Percentiles rank a stretch among this genome's conserved stretches.
These are phyloP conservation scores for Ictalurus punctatus DNA, from an alignment of 2,113 vertebrate species.

Conservation along the genomic window DNA sequence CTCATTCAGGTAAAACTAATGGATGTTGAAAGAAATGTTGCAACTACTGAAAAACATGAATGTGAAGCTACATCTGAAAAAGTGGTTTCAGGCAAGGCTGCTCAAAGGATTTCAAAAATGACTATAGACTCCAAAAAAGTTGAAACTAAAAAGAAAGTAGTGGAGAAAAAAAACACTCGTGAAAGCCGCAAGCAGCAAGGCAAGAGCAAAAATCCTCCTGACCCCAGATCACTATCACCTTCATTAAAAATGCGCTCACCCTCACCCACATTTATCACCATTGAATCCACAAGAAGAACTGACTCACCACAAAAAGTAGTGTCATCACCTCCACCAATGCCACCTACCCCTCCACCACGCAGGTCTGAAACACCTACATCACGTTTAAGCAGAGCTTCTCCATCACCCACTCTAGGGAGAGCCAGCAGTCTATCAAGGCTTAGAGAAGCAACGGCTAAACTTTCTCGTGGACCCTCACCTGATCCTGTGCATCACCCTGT, in stretches of 20 bases:
- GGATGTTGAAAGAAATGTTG: constrained; percentile 68
- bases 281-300: constrained; percentile 77
- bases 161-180: constrained; percentile 61
- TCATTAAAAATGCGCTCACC: constrained; percentile 75
- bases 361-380: constrained; percentile 70
- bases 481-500: constrained; percentile 60
- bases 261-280: constrained; percentile 86
- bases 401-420: constrained; percentile 74
- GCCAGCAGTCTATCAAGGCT: constrained; percentile 82
- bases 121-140: constrained; percentile 69
- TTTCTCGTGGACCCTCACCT: constrained; percentile 73
- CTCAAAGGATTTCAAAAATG: constrained; percentile 69
- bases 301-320: constrained; percentile 72
- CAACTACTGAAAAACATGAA: constrained; percentile 69
- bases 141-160: constrained; percentile 59
- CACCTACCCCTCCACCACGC: constrained; percentile 70
- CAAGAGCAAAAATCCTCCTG: constrained; percentile 56
- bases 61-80: constrained; percentile 66
- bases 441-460: constrained; percentile 81
- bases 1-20: constrained; percentile 67
- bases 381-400: constrained; percentile 67
- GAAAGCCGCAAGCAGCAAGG: constrained; percentile 67
- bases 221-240: constrained; percentile 69
- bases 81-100: constrained; percentile 51
- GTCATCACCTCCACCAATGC: constrained; percentile 68